phyloP scores from a whole-genome alignment of 2,888 invertebrate species.

The Kryphioiulus occultus region DNA sequence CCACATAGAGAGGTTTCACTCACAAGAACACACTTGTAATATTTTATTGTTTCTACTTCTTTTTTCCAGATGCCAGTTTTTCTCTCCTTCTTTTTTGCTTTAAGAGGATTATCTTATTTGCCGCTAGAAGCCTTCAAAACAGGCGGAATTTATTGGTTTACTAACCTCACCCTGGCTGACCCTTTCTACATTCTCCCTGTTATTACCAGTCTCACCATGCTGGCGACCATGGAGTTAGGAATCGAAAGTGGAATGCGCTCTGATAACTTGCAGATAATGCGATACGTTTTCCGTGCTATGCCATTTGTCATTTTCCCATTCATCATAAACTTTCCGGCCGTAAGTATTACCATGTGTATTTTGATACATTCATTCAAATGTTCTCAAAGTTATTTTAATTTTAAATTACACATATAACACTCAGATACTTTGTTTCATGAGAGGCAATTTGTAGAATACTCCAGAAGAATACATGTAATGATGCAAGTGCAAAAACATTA shows the following conservation, averaged over 20 bases:
- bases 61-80: constrained; percentile 77
- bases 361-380: neutral
- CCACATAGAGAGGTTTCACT: too few species aligned
- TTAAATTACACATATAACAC: neutral
- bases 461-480: too few species aligned
- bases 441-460: too few species aligned
- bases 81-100: constrained; percentile 87
- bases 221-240: constrained; percentile 82
- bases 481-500: too few species aligned
- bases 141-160: constrained; percentile 93
- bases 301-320: constrained; percentile 84
- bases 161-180: constrained; percentile 88
- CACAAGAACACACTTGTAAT: too few species aligned
- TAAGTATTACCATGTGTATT: constrained; percentile 29
- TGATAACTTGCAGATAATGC: constrained; percentile 69
- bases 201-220: constrained; percentile 82
- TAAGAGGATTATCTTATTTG: constrained; percentile 85
- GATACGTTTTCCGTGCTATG: constrained; percentile 76
- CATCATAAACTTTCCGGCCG: constrained; percentile 84
- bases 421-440: too few species aligned
- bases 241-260: constrained; percentile 71
- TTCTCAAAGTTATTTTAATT: too few species aligned
- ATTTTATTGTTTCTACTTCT: neutral
- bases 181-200: constrained; percentile 87
- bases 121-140: constrained; percentile 89